Evolutionary conservation across 2,888 invertebrate species (phyloP).

Genomic region (Piscicola geometra): DNA sequence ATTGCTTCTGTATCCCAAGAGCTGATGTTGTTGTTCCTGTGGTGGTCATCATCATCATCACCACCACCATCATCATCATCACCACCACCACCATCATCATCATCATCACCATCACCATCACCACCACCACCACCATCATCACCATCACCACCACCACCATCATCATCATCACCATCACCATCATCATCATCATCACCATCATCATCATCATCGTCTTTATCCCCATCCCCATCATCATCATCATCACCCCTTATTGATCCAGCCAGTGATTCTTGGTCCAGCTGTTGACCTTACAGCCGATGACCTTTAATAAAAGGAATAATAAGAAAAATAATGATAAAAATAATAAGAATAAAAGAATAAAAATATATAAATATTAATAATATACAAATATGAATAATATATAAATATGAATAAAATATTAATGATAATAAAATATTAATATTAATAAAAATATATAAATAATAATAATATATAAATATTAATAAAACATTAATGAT

Average conservation of each 20-base stretch:
- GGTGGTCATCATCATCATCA: slow-evolving; percentile 10
- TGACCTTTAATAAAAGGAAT: not conserved
- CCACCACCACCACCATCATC: not conserved
- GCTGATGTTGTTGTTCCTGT: no score
- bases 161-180: not conserved
- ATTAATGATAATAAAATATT: not conserved
- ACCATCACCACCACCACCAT: not conserved
- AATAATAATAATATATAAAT: no score
- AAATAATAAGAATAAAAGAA: no score
- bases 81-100: slow-evolving; percentile 11
- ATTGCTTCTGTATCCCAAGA: no score
- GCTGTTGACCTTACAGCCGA: slow-evolving; percentile 70
- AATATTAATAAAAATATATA: no score
- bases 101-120: slow-evolving; percentile 5
- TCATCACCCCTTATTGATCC: slow-evolving; percentile 20
- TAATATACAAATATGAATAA: slow-evolving; percentile 8
- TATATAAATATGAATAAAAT: not conserved
- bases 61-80: slow-evolving; percentile 23
- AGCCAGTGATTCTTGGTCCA: slow-evolving; percentile 62
- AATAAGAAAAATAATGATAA: no score
- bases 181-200: not conserved
- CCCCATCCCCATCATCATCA: not conserved
- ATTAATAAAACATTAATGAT: no score
- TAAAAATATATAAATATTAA: slow-evolving; percentile 13
- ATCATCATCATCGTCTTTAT: slow-evolving; percentile 1